Evolutionary conservation across 1,140 invertebrate species (phyloP).

Genomic region (Zaprionus camerounensis): DNA sequence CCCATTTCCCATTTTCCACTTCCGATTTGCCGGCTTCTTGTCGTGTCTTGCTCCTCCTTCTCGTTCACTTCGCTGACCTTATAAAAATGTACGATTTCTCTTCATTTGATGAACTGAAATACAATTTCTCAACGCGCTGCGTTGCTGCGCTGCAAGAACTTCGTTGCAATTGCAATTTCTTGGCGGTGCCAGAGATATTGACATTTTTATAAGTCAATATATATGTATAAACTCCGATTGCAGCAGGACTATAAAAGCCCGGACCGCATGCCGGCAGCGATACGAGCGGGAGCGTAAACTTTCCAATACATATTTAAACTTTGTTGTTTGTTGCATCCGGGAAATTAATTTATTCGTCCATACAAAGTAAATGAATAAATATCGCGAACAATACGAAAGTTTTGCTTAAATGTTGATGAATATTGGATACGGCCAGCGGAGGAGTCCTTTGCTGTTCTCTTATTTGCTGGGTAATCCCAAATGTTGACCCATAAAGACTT

Average conservation of each 20-base stretch:
- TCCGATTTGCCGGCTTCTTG: neutral
- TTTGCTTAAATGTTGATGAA: conserved; percentile 13
- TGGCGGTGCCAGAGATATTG: conserved; percentile 64
- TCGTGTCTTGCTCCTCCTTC: neutral
- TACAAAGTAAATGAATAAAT: conserved; percentile 58
- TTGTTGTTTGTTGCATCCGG: conserved; percentile 17
- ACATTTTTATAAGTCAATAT: conserved; percentile 82
- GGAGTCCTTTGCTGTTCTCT: neutral
- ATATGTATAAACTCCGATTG: conserved; percentile 17
- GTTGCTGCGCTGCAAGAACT: conserved; percentile 49
- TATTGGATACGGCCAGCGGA: neutral
- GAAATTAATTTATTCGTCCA: conserved; percentile 49
- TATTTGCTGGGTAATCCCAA: neutral
- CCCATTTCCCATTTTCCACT: neutral
- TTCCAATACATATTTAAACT: conserved; percentile 49
- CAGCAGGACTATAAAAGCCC: conserved; percentile 10
- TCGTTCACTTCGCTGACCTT: conserved; percentile 51
- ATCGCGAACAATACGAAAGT: conserved; percentile 36
- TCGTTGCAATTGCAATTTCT: conserved; percentile 76
- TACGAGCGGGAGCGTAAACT: conserved; percentile 18
- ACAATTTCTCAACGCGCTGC: conserved; percentile 74
- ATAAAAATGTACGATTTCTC: conserved; percentile 81
- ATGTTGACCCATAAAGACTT: neutral
- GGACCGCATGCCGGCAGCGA: conserved; percentile 17
- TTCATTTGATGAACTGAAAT: conserved; percentile 83